A percentile compares a stretch with the other conserved stretches of the same genome.
phyloP scores from a whole-genome alignment of 2,888 invertebrate genomes.

The Acanthosepion lycidas region DNA sequence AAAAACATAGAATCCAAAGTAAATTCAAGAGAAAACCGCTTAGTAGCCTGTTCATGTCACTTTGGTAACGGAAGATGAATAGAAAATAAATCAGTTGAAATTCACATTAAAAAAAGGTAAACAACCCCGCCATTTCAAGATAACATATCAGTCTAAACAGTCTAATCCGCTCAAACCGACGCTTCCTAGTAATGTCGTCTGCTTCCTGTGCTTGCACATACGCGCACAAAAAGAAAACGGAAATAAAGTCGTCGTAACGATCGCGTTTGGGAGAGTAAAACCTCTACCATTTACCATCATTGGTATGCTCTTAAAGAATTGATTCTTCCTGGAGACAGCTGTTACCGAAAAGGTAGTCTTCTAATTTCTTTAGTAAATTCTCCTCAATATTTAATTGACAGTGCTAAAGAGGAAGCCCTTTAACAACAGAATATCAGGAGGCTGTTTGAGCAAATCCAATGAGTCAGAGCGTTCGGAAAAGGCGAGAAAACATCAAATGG shows the following conservation, averaged over 20 bases:
- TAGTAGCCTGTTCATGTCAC: neutral
- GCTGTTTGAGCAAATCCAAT: neutral
- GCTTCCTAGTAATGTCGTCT: neutral
- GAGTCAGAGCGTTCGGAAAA: neutral
- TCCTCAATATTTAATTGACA: neutral
- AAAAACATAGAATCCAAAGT: neutral
- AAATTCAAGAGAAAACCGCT: neutral
- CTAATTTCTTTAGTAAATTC: neutral
- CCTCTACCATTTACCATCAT: neutral
- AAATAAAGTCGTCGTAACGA: neutral
- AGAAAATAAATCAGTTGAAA: neutral
- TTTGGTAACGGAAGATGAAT: neutral
- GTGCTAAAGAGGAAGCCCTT: neutral
- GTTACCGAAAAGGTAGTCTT: neutral
- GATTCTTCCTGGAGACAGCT: neutral
- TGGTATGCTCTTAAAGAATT: neutral
- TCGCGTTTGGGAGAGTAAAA: neutral
- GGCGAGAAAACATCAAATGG: too few relatives aligned
- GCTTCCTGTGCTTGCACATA: neutral
- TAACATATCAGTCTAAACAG: neutral
- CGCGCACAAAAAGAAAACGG: neutral
- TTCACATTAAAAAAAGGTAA: neutral
- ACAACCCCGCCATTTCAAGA: neutral
- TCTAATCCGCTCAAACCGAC: neutral
- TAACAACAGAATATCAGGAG: neutral